Evolutionary conservation across 2,888 invertebrate species (phyloP).

Genomic region (Drosophila multiciliata): DNA sequence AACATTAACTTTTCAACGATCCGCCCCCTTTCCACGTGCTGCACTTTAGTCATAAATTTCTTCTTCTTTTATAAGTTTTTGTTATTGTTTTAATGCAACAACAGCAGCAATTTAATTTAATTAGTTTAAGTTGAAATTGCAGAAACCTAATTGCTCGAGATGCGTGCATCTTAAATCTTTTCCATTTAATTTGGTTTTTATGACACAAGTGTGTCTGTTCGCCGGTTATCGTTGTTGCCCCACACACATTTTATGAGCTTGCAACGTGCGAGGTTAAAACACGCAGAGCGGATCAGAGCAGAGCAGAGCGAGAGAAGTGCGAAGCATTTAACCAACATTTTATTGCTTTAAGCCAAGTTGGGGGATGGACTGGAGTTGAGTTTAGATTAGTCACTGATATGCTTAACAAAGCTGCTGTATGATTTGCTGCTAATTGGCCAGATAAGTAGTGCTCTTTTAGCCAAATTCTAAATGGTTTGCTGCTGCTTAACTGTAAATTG

Average conservation of each 20-base stretch:
- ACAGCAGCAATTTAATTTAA: conserved; percentile 50
- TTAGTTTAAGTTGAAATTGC: conserved; percentile 40
- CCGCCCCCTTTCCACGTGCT: background rate
- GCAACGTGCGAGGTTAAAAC: conserved; percentile 28
- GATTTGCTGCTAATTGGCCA: conserved; percentile 51
- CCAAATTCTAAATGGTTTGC: conserved; percentile 14
- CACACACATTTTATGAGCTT: conserved; percentile 25
- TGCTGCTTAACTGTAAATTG: conserved; percentile 19
- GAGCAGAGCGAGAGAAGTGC: background rate
- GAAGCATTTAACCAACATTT: conserved; percentile 30
- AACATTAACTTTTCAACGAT: background rate
- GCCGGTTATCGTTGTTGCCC: conserved; percentile 14
- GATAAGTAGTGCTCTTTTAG: conserved; percentile 41
- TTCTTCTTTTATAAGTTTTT: conserved; percentile 10
- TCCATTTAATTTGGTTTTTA: conserved; percentile 42
- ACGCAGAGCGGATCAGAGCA: background rate
- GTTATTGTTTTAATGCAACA: conserved; percentile 9
- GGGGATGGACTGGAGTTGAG: background rate
- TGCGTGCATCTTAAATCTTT: conserved; percentile 31
- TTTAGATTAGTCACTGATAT: conserved; percentile 14
- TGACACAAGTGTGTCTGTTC: conserved; percentile 18
- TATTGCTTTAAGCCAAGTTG: background rate
- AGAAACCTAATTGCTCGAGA: conserved; percentile 23
- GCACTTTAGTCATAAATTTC: background rate
- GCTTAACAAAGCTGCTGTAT: conserved; percentile 28